phyloP scores from a whole-genome alignment of 2,113 vertebrate species.

The Hystrix cristata region DNA sequence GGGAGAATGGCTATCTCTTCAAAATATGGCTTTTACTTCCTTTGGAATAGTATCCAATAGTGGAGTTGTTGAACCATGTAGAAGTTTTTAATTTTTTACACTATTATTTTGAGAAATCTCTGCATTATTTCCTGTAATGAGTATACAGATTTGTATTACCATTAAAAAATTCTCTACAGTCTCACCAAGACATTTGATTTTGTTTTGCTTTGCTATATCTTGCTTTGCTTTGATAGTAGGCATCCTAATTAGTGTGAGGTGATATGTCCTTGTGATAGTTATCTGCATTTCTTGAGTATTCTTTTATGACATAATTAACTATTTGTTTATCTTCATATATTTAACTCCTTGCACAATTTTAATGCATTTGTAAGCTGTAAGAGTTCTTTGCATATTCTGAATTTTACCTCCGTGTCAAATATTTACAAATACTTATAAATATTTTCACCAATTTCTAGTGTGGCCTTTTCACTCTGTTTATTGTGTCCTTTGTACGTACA shows the following conservation, averaged over 20 bases:
- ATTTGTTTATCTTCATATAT: not conserved
- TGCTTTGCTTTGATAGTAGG: not conserved
- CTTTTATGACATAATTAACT: not conserved
- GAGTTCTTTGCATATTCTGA: not conserved
- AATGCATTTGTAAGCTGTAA: not conserved
- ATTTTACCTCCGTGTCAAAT: not conserved
- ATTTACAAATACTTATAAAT: not conserved
- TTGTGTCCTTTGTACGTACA: not conserved
- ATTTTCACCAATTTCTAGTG: not conserved
- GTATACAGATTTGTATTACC: not conserved
- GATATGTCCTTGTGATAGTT: not conserved
- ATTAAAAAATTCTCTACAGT: not conserved
- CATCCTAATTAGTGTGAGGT: not conserved
- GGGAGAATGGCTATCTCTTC: too few relatives aligned
- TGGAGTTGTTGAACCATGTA: not conserved
- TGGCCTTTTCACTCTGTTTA: not conserved
- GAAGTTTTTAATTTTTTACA: not conserved
- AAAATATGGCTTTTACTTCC: not conserved
- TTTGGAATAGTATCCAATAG: not conserved
- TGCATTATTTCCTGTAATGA: not conserved
- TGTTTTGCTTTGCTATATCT: not conserved
- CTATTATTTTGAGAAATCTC: not conserved
- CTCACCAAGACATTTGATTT: not conserved
- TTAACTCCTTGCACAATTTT: not conserved
- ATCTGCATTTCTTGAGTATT: not conserved